Evolutionary conservation across 2,113 vertebrate genomes (phyloP).

Genomic region (Okapia johnstoni): DNA sequence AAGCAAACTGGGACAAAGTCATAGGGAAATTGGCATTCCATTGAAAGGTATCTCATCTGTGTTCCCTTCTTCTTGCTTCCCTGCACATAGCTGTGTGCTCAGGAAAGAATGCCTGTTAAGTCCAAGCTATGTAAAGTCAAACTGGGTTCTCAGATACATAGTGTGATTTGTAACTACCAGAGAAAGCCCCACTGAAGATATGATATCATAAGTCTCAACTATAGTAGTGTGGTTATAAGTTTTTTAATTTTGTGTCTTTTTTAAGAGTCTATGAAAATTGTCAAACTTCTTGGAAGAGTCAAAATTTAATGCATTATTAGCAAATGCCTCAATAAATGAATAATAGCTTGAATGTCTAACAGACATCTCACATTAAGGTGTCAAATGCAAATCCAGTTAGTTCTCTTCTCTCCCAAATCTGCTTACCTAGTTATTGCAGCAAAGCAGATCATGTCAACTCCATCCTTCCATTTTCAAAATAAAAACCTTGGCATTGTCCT

Average conservation of each 20-base stretch:
- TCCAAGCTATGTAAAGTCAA: background rate
- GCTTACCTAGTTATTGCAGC: background rate
- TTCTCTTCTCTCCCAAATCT: background rate
- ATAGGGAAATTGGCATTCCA: background rate
- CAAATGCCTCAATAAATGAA: background rate
- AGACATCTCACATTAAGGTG: background rate
- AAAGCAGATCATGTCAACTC: background rate
- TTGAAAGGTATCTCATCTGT: background rate
- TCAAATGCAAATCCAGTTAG: background rate
- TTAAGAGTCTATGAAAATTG: background rate
- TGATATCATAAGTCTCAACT: background rate
- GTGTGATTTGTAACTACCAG: background rate
- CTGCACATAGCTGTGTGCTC: background rate
- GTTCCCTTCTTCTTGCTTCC: background rate
- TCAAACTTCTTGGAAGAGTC: background rate
- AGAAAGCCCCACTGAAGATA: background rate
- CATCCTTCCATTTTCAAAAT: background rate
- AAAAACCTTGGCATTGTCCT: background rate
- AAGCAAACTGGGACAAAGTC: background rate
- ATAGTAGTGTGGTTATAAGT: background rate
- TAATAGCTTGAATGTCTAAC: background rate
- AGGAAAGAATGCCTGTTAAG: background rate
- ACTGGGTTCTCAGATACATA: background rate
- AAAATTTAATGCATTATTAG: constrained; percentile 14
- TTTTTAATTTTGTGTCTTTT: background rate